A percentile compares a stretch with the other conserved stretches of the same genome.
phyloP scores from a whole-genome alignment of 92 coral and sea anemone species.

The Zoanthus solanderi region DNA sequence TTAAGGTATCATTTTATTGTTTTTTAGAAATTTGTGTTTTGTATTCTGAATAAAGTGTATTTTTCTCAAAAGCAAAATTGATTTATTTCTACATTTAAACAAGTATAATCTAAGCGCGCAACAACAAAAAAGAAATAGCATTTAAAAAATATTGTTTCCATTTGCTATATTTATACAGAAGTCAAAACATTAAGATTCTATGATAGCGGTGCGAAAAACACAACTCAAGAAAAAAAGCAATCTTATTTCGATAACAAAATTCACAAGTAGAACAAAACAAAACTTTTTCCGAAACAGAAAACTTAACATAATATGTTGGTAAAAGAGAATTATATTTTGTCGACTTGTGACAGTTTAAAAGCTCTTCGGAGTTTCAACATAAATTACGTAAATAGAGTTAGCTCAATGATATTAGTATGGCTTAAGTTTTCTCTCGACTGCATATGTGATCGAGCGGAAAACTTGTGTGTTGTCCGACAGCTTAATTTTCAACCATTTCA shows the following conservation, averaged over 20 bases:
- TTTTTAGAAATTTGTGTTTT: constrained; percentile 23
- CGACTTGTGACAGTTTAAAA: constrained; percentile 28
- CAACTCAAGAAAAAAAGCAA: not conserved
- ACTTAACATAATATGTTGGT: not conserved
- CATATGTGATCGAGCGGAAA: constrained; percentile 78
- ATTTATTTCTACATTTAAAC: constrained; percentile 5
- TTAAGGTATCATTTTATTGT: constrained; percentile 21
- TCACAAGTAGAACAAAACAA: not conserved
- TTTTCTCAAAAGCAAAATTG: constrained; percentile 8
- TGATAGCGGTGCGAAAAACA: constrained; percentile 2
- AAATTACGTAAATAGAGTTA: constrained; percentile 27
- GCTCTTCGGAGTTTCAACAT: not conserved
- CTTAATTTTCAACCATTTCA: constrained; percentile 52
- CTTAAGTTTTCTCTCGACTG: constrained; percentile 65
- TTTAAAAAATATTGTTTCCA: constrained; percentile 28
- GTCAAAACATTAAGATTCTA: constrained; percentile 14
- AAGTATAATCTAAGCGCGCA: not conserved
- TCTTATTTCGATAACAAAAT: not conserved
- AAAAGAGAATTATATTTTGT: constrained; percentile 4
- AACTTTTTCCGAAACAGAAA: not conserved
- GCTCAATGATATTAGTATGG: constrained; percentile 62
- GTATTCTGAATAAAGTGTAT: constrained; percentile 39
- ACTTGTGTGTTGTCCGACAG: constrained; percentile 78
- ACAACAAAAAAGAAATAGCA: constrained; percentile 5
- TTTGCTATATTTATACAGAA: not conserved